Base-by-base conservation (phyloP, 2,113 vertebrate genomes). In the Protomyctophum bolini region DNA sequence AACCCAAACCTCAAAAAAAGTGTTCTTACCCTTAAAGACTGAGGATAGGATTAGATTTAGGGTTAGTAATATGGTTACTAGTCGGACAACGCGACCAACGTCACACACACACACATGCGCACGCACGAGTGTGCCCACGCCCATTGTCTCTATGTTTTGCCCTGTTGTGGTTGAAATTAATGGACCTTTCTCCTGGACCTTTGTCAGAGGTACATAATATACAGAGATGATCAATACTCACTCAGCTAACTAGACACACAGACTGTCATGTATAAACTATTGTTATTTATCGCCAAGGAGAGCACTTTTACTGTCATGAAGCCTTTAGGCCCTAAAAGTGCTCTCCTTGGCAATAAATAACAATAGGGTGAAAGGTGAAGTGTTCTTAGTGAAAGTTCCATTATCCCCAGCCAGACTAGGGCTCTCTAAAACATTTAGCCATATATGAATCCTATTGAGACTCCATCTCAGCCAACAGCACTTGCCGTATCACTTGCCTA, bases 141-240 rank as follows among this genome's bases (percentile, higher is more conserved):
- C 62, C 29, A 29, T 54, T 50, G 12, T 8, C 15, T 65, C 6
- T 71, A 33, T 63, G 55, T 41, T 66, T 58, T 2, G 52, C 52
- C 48, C 63, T 66, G 14, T 50, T 7, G 54, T 58, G 58, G 68
- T 69, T 74, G 57, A 73, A 59, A 86, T 84, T 72, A 72, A 74
- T 67, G 62, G 80, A 82, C 84, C 78, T 81, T 81, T 85, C 63
- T 73, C 28, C 14, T 15, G 47, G 55, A 51, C 45, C 62, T 83
- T 78, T 58, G 29, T 62, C 10, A 67, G 60, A 12, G 68, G 28
- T 57, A 70, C 72, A 68, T 83, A 76, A 72, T 54, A 0, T 0
- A 0, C 8, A 57, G 48, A 62, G 15, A 12, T 7, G 49, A 89
- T 87, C 81, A 77, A 79, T 82, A 70, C 68, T 48, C 51, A 63